Evolutionary conservation across 2,797 vertebrate species (phyloP).

Genomic region (Monodelphis domestica): DNA sequence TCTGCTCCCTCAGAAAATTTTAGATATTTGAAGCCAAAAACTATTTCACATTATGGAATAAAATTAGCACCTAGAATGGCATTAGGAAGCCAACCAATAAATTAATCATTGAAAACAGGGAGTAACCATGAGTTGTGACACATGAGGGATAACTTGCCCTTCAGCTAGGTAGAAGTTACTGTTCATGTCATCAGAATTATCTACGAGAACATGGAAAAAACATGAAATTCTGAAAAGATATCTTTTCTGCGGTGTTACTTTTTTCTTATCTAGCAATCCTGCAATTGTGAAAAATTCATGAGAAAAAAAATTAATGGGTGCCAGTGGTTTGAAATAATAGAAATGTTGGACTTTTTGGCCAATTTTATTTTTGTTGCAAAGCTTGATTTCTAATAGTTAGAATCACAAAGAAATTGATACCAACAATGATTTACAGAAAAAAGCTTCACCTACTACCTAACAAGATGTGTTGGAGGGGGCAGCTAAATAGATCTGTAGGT

Average conservation of each 20-base stretch:
- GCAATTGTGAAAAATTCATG: constrained; percentile 46
- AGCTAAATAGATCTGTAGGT: too few relatives aligned
- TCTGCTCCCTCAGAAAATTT: constrained; percentile 1
- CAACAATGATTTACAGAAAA: not conserved
- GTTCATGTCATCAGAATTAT: not conserved
- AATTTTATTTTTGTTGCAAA: not conserved
- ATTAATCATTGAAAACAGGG: too few relatives aligned
- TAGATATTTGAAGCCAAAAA: not conserved
- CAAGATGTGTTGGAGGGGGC: too few relatives aligned
- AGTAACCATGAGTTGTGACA: not conserved
- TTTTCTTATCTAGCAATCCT: constrained; percentile 39
- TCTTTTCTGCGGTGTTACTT: constrained; percentile 24
- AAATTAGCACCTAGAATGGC: not conserved
- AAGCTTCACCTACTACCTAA: not conserved
- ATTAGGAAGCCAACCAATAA: not conserved
- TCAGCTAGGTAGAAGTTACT: constrained; percentile 14
- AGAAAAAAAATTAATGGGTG: constrained; percentile 32
- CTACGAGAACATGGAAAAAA: not conserved
- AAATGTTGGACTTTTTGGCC: not conserved
- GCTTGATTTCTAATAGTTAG: not conserved
- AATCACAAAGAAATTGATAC: not conserved
- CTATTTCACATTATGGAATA: not conserved
- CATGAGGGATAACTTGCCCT: too few relatives aligned
- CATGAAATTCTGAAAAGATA: constrained; percentile 12
- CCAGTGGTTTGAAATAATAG: constrained; percentile 45